phyloP scores from a whole-genome alignment of 23 tunicate genomes.

The Trididemnum clinides region DNA sequence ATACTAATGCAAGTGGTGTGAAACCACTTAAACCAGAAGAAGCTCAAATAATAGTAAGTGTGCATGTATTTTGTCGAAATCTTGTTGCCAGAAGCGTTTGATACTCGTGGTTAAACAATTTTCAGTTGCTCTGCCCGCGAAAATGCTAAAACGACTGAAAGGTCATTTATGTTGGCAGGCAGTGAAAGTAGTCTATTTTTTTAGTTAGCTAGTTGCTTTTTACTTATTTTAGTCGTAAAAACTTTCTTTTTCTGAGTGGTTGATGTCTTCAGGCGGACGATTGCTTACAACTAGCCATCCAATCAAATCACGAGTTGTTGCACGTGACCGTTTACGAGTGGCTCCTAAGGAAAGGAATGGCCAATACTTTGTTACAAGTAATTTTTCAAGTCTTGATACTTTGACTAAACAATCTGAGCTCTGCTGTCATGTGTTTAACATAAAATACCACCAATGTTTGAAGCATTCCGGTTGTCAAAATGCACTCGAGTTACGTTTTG shows the following conservation, averaged over 20 bases:
- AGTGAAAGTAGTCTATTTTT: too few species aligned
- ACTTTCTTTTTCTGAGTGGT: slow-evolving; percentile 12
- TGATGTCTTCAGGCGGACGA: slow-evolving; percentile 75
- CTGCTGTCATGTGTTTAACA: too few species aligned
- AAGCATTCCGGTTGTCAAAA: too few species aligned
- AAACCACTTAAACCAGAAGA: slow-evolving; percentile 59
- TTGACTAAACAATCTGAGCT: too few species aligned
- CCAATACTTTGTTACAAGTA: slow-evolving; percentile 47
- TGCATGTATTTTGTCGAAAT: too few species aligned
- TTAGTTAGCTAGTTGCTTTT: too few species aligned
- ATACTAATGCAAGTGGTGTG: not conserved
- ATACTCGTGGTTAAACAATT: not conserved
- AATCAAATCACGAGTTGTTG: slow-evolving; percentile 79
- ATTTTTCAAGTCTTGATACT: too few species aligned
- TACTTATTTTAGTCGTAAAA: not conserved
- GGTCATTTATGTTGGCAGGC: too few species aligned
- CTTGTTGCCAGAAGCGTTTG: not conserved
- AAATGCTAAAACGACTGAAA: too few species aligned
- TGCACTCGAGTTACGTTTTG: too few species aligned
- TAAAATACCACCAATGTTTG: too few species aligned
- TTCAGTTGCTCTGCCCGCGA: not conserved
- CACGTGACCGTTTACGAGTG: slow-evolving; percentile 94
- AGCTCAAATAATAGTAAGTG: slow-evolving; percentile 44
- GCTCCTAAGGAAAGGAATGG: slow-evolving; percentile 72
- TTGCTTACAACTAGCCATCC: slow-evolving; percentile 57